Conservation (phyloP, 2,797 vertebrate species). For the Danio aesculapii region DNA sequence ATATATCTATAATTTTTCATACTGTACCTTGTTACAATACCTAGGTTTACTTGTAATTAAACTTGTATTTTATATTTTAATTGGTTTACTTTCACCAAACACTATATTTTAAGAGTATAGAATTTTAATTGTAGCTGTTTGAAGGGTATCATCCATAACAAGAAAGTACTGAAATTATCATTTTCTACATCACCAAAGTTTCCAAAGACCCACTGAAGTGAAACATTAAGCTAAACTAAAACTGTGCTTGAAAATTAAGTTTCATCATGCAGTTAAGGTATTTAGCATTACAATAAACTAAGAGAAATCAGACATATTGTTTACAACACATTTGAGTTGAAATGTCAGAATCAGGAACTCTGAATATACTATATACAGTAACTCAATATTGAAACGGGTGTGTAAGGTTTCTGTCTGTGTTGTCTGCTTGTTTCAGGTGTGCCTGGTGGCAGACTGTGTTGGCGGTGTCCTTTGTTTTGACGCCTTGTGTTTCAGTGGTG, state of each 20-base stretch:
- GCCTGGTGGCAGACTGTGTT: conserved; percentile 94
- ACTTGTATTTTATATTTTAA: neutral
- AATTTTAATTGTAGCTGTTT: neutral
- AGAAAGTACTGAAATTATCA: neutral
- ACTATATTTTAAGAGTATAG: neutral
- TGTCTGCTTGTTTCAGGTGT: conserved; percentile 80
- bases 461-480: conserved; percentile 97
- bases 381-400: neutral
- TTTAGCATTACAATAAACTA: no score
- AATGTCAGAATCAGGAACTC: no score
- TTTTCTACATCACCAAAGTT: neutral
- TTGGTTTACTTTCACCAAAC: neutral
- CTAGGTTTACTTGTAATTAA: neutral
- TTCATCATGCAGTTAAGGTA: neutral
- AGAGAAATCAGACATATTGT: no score
- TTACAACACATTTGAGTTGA: no score
- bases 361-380: neutral
- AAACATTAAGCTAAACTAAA: neutral
- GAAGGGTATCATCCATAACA: neutral
- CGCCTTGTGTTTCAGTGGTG: conserved; percentile 88
- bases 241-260: neutral
- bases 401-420: neutral
- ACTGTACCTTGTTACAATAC: neutral
- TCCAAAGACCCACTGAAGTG: neutral
- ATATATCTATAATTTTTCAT: neutral